Base-by-base conservation (phyloP, 2,113 vertebrate genomes). In the Tiliqua scincoides region DNA sequence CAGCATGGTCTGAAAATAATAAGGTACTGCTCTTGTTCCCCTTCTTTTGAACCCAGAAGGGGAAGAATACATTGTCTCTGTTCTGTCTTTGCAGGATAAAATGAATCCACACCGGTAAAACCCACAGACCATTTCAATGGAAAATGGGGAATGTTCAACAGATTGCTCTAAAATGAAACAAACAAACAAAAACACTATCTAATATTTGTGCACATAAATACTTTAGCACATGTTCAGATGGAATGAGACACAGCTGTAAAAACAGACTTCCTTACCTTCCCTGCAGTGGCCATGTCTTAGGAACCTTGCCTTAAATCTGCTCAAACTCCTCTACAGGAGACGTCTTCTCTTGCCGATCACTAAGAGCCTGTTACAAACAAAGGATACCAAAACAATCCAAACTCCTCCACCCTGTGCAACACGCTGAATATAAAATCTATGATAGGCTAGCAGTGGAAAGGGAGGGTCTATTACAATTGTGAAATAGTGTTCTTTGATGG, bases 211-310 rank as follows among this genome's bases (percentile, higher is more conserved):
- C 17, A 30, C 48, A 59, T 4, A 27, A 20, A 37, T 23, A 61
- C 32, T 23, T 61, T 61, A 32, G 15, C n/a, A 62, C 40, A 7
- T 12, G n/a, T 59, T 27, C 32, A 30, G 9, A 40, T 20, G 27
- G 48, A 11, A 71, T 71, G 48, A 48, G 67, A 67, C 21, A 17
- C 57, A 63, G 23, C 32, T 9, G 6, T 37, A 40, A 40, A 2
- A n/a, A 48, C 12, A 25, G 35, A 48, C 10, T 85, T 72, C 21
- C 67, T 80, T 86, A 86, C 84, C 84, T 86, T 86, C 57, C 76
- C 84, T 79, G 84, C 23, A 63, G 84, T 86, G 17, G 84, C 84
- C 84, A 86, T 86, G 52, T 72, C 8, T 61, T 77, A 25, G 15
- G 57, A 52, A 73, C 59, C 20, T 35, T 23, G 30, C 21, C 48